Evolutionary conservation across 2,888 invertebrate genomes (phyloP).

Genomic region (Chydorus sphaericus): DNA sequence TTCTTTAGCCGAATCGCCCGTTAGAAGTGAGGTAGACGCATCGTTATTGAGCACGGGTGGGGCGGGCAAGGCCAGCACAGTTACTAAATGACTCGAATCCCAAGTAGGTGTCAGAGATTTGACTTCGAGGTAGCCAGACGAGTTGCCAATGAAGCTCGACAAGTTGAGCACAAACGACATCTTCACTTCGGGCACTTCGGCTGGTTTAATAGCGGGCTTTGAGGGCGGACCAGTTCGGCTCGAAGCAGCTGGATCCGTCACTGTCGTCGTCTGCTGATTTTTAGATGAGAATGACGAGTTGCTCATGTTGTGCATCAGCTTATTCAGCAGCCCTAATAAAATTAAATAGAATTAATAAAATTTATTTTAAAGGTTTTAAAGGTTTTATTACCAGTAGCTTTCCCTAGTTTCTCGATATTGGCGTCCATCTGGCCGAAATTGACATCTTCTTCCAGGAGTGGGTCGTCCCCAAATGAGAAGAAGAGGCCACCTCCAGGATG

Average conservation of each 20-base stretch:
- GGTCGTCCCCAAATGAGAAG: constrained; percentile 9
- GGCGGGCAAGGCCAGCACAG: too few relatives aligned
- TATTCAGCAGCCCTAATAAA: background rate
- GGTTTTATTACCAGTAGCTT: background rate
- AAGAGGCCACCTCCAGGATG: constrained; percentile 1
- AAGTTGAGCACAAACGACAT: background rate
- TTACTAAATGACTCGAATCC: background rate
- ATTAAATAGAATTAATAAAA: too few relatives aligned
- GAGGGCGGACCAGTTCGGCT: background rate
- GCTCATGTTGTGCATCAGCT: constrained; percentile 3
- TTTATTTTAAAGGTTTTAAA: too few relatives aligned
- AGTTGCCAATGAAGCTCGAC: background rate
- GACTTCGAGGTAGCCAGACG: background rate
- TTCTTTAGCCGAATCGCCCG: background rate
- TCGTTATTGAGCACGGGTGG: too few relatives aligned
- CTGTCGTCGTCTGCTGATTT: background rate
- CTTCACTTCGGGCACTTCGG: background rate
- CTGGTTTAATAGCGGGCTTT: background rate
- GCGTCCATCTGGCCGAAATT: background rate
- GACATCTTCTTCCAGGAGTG: background rate
- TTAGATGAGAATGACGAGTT: background rate
- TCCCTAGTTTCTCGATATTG: constrained; percentile 8
- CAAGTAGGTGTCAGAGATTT: background rate
- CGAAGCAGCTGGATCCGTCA: background rate
- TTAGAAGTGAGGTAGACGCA: too few relatives aligned